Conservation (phyloP, 2,797 vertebrate genomes). For the Arrhamphus sclerolepis region DNA sequence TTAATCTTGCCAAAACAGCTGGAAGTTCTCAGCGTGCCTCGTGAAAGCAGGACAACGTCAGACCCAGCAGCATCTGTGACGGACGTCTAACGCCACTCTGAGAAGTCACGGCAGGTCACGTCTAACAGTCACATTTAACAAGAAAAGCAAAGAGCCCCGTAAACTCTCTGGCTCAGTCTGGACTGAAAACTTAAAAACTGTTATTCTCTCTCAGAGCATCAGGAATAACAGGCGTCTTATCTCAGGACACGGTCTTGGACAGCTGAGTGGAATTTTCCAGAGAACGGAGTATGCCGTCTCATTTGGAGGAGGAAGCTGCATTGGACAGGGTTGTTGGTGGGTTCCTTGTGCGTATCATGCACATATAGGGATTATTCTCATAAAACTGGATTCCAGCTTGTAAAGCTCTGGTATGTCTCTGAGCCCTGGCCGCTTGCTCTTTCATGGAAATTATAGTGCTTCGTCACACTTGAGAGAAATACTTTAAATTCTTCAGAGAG, state of each 20-base stretch:
- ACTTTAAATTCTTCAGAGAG: constrained; percentile 57
- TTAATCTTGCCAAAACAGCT: too few relatives aligned
- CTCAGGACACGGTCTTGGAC: constrained; percentile 66
- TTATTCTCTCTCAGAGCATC: constrained; percentile 47
- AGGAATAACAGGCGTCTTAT: constrained; percentile 65
- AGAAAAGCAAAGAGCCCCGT: constrained; percentile 4
- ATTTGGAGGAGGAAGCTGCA: constrained; percentile 36
- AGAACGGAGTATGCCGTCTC: constrained; percentile 37
- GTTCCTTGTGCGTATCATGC: constrained; percentile 49
- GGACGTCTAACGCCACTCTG: constrained; percentile 8
- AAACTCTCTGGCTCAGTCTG: constrained; percentile 20
- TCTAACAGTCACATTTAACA: constrained; percentile 7
- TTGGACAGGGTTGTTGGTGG: constrained; percentile 31
- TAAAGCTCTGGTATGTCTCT: constrained; percentile 62
- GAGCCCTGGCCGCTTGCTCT: constrained; percentile 27
- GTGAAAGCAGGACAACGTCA: neutral
- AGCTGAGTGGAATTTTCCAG: constrained; percentile 73
- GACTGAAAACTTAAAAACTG: constrained; percentile 27
- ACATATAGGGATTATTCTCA: constrained; percentile 68
- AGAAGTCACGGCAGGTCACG: constrained; percentile 10
- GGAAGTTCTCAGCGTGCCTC: neutral
- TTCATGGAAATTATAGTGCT: constrained; percentile 61
- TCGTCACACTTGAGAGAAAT: constrained; percentile 66
- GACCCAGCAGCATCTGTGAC: constrained; percentile 1
- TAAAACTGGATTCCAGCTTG: constrained; percentile 60